Conservation (phyloP, 2,888 invertebrate genomes). For the Drosophila suboccidentalis region DNA sequence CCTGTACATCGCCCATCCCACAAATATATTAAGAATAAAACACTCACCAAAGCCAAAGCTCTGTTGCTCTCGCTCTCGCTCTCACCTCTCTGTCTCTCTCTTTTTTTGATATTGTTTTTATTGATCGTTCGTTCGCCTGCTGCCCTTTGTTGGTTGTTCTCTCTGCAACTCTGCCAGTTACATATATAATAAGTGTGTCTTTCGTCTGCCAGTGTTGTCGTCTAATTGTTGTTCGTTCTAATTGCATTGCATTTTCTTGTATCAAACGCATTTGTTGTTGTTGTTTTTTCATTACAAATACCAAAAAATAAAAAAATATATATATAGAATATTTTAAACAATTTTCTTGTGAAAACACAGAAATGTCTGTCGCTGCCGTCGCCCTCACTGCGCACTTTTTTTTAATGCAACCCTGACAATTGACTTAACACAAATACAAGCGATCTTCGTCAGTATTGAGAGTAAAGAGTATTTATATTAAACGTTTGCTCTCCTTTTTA, state of each 20-base stretch:
- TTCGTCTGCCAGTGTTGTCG: constrained; percentile 68
- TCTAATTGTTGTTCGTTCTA: constrained; percentile 71
- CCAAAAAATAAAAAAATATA: constrained; percentile 21
- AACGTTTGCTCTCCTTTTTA: constrained; percentile 53
- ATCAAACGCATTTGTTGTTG: constrained; percentile 72
- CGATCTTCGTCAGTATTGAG: not conserved
- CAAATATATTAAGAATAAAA: not conserved
- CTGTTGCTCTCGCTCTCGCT: constrained; percentile 8
- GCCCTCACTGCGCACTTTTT: constrained; percentile 53
- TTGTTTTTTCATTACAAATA: constrained; percentile 59
- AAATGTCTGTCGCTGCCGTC: constrained; percentile 76
- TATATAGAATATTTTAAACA: not conserved
- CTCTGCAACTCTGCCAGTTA: constrained; percentile 13
- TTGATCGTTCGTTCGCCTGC: constrained; percentile 31
- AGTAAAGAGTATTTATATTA: not conserved
- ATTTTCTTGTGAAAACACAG: constrained; percentile 24
- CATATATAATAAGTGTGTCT: constrained; percentile 37
- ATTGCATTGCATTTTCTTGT: constrained; percentile 62
- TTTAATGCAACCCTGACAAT: constrained; percentile 49
- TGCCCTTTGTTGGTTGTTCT: constrained; percentile 19
- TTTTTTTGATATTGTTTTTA: not conserved
- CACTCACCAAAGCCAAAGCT: constrained; percentile 12
- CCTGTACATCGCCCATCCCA: constrained; percentile 24
- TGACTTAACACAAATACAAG: constrained; percentile 15
- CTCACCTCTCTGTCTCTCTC: constrained; percentile 21